A percentile compares a stretch with the other conserved stretches of the same genome.
Evolutionary conservation across 2,797 vertebrate species (phyloP).

Genomic region (Acropternis orthonyx): DNA sequence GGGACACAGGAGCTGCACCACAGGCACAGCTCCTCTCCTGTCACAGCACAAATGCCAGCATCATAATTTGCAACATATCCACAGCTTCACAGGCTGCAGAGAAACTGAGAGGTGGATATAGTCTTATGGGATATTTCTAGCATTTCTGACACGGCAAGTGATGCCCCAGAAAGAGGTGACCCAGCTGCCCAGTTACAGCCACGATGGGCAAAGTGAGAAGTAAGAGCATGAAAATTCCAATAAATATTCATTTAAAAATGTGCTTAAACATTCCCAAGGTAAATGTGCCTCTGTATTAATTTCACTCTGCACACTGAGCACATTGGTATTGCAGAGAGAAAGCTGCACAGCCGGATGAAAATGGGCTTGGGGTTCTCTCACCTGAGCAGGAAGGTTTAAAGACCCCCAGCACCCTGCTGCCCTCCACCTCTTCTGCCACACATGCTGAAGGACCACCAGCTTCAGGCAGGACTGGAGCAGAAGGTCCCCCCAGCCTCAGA

Average conservation of each 20-base stretch:
- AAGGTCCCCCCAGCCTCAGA: neutral
- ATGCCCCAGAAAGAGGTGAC: neutral
- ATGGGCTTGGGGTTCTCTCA: neutral
- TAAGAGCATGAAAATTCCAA: neutral
- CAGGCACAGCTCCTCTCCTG: neutral
- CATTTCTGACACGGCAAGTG: neutral
- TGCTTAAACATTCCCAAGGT: slow-evolving; percentile 18
- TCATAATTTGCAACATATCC: neutral
- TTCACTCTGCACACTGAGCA: neutral
- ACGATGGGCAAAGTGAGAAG: neutral
- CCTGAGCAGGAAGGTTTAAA: neutral
- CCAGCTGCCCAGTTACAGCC: neutral
- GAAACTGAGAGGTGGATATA: neutral
- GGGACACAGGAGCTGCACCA: neutral
- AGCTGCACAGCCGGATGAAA: neutral
- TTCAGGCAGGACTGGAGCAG: neutral
- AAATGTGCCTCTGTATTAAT: neutral
- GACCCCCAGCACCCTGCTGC: neutral
- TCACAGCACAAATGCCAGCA: fast-evolving
- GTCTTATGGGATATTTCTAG: neutral
- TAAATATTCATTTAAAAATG: slow-evolving; percentile 34
- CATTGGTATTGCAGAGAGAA: neutral
- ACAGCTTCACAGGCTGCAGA: neutral
- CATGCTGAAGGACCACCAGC: fast-evolving
- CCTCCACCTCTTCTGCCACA: neutral